Base-by-base conservation (phyloP, 1,140 invertebrate species). In the Orius insidiosus region DNA sequence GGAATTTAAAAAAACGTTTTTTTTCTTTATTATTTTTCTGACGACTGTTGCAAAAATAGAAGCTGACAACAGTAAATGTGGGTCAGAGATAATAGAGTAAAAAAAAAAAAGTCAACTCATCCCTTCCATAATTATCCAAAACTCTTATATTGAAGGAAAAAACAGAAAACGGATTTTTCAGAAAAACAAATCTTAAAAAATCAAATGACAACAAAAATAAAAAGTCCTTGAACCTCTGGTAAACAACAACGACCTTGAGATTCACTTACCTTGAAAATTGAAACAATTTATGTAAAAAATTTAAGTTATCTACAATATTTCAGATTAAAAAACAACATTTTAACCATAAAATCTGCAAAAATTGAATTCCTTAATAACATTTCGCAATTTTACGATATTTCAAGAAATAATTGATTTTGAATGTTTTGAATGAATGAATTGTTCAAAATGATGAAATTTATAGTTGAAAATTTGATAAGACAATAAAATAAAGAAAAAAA, bases 201-300 rank as follows among this genome's bases (percentile, higher is more conserved):
- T 13, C 37, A 34, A 11, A 14, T 40, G 18, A 37, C 40, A 45
- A 45, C 36, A 49, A 50, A 41, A 50, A 50, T 46, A 50, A 46
- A 13, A 46, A 40, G 46, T 15, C 51, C 51, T 52, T 52, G 51
- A 52, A 52, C 51, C 45, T 24, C 42, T 35, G 45, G 51, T 52
- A 52, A 52, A 52, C 51, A 52, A 46, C 39, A 48, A 35, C 34
- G 51, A 49, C 51, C 51, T 52, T 52, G 51, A 43, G 9, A 47
- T 34, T 16, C 39, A 24, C 33, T 45, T 30, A 46, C 30, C 39
- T 43, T 10, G 35, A 18, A 24, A 15, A 46, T 7, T 19, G 11
- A 19, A 24, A 30, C 18, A 24, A 31, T 11, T 30, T 11, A 19
- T 19, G 24, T 31, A 24, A 24, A 9, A 43, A 43, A 43, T 19